Evolutionary conservation across 2,888 invertebrate species (phyloP).

Genomic region (Thymelicus sylvestris): DNA sequence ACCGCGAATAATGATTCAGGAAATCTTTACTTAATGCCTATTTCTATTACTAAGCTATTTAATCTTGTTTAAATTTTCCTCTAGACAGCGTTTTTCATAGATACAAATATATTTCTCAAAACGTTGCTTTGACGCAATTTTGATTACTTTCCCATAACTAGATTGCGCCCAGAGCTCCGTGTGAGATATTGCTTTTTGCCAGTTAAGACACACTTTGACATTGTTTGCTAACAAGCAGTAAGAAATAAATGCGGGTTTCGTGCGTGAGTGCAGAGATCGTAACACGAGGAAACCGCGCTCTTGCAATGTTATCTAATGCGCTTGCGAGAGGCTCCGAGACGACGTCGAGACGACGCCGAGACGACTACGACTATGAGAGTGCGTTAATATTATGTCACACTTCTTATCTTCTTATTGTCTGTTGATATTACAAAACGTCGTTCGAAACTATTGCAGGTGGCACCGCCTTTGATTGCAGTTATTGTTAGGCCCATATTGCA

Average conservation of each 20-base stretch:
- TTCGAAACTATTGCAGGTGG: constrained; percentile 2
- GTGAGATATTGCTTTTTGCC: constrained; percentile 43
- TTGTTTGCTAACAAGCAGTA: constrained; percentile 55
- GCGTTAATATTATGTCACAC: constrained; percentile 47
- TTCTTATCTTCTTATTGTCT: constrained; percentile 43
- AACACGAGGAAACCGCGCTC: constrained; percentile 69
- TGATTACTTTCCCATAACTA: constrained; percentile 24
- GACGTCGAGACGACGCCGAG: background rate
- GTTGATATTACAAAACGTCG: constrained; percentile 40
- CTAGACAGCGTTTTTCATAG: background rate
- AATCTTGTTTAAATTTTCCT: background rate
- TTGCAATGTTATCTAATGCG: constrained; percentile 68
- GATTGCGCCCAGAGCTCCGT: background rate
- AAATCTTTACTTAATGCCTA: constrained; percentile 54
- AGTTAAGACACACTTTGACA: constrained; percentile 52
- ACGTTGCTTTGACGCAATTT: constrained; percentile 1
- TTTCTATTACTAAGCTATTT: constrained; percentile 48
- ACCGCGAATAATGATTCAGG: constrained; percentile 65
- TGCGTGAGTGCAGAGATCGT: constrained; percentile 57
- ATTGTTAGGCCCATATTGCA: background rate
- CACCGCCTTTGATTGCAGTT: constrained; percentile 7
- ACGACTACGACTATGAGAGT: constrained; percentile 16
- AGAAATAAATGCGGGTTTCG: constrained; percentile 48
- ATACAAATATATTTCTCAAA: background rate
- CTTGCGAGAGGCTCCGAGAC: constrained; percentile 40